phyloP scores from a whole-genome alignment of 1,140 invertebrate species.

The Protaetia brevitarsis region DNA sequence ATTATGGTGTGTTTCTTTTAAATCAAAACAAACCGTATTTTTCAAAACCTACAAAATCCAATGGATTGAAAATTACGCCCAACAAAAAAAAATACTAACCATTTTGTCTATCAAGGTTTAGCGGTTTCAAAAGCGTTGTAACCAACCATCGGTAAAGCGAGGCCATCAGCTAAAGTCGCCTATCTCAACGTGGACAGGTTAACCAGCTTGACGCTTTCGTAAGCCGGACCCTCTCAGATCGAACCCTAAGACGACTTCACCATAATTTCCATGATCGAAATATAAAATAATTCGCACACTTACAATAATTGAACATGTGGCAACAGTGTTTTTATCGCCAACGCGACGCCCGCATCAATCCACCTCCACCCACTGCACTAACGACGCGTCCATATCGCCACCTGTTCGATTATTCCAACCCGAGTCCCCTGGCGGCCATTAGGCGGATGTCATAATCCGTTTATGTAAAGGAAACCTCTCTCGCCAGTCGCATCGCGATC shows the following conservation, averaged over 20 bases:
- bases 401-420: constrained; percentile 88
- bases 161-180: constrained; percentile 85
- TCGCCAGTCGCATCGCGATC: constrained; percentile 76
- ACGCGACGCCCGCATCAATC: constrained; percentile 84
- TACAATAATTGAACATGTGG: constrained; percentile 75
- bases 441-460: constrained; percentile 91
- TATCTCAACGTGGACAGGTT: constrained; percentile 67
- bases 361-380: constrained; percentile 87
- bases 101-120: constrained; percentile 76
- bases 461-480: constrained; percentile 74
- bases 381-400: constrained; percentile 73
- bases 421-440: constrained; percentile 92
- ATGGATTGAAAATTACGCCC: no score
- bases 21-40: no score
- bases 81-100: no score
- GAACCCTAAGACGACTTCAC: constrained; percentile 83
- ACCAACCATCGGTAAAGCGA: constrained; percentile 86
- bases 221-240: constrained; percentile 82
- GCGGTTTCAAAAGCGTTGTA: constrained; percentile 84
- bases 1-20: no score
- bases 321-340: constrained; percentile 81
- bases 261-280: no score
- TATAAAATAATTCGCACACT: no score
- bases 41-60: no score
- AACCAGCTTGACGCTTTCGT: constrained; percentile 67